phyloP scores from a whole-genome alignment of 2,113 vertebrate species.

The Podarcis cretensis region DNA sequence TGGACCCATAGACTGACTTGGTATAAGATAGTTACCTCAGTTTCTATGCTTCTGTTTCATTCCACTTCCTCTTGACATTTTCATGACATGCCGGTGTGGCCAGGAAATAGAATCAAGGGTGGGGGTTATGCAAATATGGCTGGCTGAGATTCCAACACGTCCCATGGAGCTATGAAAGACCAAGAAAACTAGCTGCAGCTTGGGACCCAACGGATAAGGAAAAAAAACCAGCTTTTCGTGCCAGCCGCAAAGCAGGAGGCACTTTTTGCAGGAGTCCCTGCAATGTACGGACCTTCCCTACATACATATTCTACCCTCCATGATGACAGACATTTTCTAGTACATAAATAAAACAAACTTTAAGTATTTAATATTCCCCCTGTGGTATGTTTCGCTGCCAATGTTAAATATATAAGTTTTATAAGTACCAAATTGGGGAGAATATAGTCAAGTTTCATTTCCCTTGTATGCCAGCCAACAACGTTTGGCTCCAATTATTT shows the following conservation, averaged over 20 bases:
- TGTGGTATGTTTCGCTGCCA: neutral
- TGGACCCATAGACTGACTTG: too few species aligned
- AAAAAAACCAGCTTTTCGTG: neutral
- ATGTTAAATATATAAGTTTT: slow-evolving; percentile 26
- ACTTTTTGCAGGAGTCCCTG: neutral
- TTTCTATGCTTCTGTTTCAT: neutral
- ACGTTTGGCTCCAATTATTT: slow-evolving; percentile 23
- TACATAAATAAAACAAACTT: slow-evolving; percentile 8
- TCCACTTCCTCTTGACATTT: neutral
- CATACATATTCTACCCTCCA: neutral
- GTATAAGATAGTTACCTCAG: too few species aligned
- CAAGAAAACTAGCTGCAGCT: neutral
- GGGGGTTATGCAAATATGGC: too few species aligned
- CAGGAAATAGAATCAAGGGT: neutral
- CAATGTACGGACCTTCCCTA: neutral
- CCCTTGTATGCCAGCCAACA: slow-evolving; percentile 21
- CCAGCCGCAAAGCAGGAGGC: too few species aligned
- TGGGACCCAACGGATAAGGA: neutral
- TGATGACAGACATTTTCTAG: neutral
- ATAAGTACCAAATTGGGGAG: slow-evolving; percentile 35
- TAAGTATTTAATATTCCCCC: slow-evolving; percentile 19
- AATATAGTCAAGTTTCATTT: slow-evolving; percentile 12
- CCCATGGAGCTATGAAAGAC: neutral
- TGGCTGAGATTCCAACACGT: neutral
- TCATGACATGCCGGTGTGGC: neutral